phyloP scores from a whole-genome alignment of 2,888 invertebrate species.

The Lampropteryx suffumata region DNA sequence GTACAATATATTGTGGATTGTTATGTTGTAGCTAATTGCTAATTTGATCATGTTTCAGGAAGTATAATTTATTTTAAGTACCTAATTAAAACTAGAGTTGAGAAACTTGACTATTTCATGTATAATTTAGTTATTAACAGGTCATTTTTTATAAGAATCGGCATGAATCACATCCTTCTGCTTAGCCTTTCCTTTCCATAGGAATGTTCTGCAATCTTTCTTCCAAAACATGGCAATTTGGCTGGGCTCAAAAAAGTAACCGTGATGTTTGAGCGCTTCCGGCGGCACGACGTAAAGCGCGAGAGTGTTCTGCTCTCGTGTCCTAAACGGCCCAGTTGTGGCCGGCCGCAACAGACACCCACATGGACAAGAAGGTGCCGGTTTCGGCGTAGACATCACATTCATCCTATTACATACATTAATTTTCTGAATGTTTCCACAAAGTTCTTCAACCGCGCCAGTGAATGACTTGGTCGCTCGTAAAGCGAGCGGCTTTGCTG shows the following conservation, averaged over 20 bases:
- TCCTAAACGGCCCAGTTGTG: constrained; percentile 63
- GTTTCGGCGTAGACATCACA: constrained; percentile 53
- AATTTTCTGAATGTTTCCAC: constrained; percentile 65
- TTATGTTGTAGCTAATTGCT: constrained; percentile 12
- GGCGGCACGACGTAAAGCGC: constrained; percentile 76
- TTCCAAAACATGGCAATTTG: constrained; percentile 87
- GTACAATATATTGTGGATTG: constrained; percentile 7
- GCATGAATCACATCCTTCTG: constrained; percentile 56
- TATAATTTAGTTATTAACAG: constrained; percentile 26
- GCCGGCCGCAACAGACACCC: constrained; percentile 68
- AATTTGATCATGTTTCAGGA: constrained; percentile 13
- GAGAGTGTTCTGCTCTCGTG: constrained; percentile 68
- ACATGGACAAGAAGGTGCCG: constrained; percentile 68
- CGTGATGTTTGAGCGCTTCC: constrained; percentile 80
- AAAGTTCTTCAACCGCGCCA: constrained; percentile 69
- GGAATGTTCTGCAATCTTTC: constrained; percentile 87
- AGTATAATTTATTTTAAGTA: constrained; percentile 39
- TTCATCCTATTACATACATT: constrained; percentile 62
- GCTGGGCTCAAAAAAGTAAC: constrained; percentile 78
- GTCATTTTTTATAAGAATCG: constrained; percentile 50
- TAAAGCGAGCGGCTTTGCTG: constrained; percentile 62
- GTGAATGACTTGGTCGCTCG: constrained; percentile 75
- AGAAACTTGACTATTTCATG: constrained; percentile 23
- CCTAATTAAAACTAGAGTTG: constrained; percentile 24
- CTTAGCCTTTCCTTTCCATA: constrained; percentile 79